Evolutionary conservation across 2,113 vertebrate genomes (phyloP).

Genomic region (Solea solea): DNA sequence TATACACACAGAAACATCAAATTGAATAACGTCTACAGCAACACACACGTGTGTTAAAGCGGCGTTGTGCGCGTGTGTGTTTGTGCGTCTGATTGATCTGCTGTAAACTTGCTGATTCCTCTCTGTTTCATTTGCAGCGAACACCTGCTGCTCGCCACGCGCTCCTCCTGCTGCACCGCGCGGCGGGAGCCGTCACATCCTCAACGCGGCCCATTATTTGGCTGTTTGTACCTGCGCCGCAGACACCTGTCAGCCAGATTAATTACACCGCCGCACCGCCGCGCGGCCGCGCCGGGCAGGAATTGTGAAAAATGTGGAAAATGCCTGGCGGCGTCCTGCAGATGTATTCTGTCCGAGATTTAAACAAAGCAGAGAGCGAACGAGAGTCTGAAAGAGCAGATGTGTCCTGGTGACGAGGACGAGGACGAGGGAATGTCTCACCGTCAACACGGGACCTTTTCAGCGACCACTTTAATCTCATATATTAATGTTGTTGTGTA

Average conservation of each 20-base stretch:
- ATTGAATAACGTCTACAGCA: too few relatives aligned
- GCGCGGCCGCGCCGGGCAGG: conserved; percentile 7
- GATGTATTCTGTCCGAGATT: conserved; percentile 4
- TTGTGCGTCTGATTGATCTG: neutral
- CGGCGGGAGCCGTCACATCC: conserved; percentile 57
- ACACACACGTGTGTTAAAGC: too few relatives aligned
- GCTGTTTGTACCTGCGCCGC: conserved; percentile 65
- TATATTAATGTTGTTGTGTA: too few relatives aligned
- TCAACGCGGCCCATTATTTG: conserved; percentile 65
- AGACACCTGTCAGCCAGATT: conserved; percentile 72
- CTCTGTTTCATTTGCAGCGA: conserved; percentile 52
- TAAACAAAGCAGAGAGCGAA: conserved; percentile 18
- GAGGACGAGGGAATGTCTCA: neutral
- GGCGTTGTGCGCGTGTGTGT: neutral
- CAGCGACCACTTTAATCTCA: too few relatives aligned
- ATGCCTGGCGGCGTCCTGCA: conserved; percentile 37
- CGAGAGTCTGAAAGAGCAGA: conserved; percentile 42
- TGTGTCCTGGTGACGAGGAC: conserved; percentile 24
- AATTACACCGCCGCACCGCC: conserved; percentile 52
- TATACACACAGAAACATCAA: too few relatives aligned
- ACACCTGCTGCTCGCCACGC: conserved; percentile 58
- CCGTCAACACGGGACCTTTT: too few relatives aligned
- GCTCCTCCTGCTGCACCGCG: neutral
- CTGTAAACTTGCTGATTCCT: conserved; percentile 47
- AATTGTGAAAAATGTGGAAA: conserved; percentile 33